These are phyloP conservation scores for Idris sp. DNA, from an alignment of 1,140 invertebrate genomes.

Conservation along the genomic window DNA sequence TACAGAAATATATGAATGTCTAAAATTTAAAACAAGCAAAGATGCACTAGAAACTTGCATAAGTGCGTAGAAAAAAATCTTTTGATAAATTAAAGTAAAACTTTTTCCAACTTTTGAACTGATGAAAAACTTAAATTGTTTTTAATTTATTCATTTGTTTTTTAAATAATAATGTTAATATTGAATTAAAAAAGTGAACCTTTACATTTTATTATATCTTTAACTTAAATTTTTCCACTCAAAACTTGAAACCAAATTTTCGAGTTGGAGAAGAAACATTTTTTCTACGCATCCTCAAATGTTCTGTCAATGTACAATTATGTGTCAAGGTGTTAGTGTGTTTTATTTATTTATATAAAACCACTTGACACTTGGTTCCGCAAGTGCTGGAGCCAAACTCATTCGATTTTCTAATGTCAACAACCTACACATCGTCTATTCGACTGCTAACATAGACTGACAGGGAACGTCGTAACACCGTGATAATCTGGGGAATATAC, in stretches of 20 bases:
- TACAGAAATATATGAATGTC: conserved; percentile 64
- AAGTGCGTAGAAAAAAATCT: conserved; percentile 53
- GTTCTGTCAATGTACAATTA: conserved; percentile 16
- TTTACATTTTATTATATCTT: too few relatives aligned
- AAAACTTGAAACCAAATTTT: too few relatives aligned
- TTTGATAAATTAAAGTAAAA: too few relatives aligned
- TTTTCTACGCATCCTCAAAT: conserved; percentile 19
- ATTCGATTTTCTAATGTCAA: conserved; percentile 69
- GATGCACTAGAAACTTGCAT: conserved; percentile 72
- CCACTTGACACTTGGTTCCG: conserved; percentile 59
- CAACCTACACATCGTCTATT: conserved; percentile 74
- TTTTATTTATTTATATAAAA: conserved; percentile 30
- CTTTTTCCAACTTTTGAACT: too few relatives aligned
- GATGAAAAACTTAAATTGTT: too few relatives aligned
- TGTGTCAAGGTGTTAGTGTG: conserved; percentile 36
- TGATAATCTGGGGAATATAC: conserved; percentile 69
- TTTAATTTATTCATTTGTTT: too few relatives aligned
- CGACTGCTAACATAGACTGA: conserved; percentile 74
- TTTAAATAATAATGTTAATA: too few relatives aligned
- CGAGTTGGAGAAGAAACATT: not conserved
- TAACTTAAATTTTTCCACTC: too few relatives aligned
- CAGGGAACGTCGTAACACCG: conserved; percentile 69
- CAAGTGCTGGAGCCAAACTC: conserved; percentile 62
- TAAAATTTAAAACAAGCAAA: conserved; percentile 68
- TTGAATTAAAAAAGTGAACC: too few relatives aligned